Base-by-base conservation (phyloP, 2,888 invertebrate genomes). In the Pammene fasciana region DNA sequence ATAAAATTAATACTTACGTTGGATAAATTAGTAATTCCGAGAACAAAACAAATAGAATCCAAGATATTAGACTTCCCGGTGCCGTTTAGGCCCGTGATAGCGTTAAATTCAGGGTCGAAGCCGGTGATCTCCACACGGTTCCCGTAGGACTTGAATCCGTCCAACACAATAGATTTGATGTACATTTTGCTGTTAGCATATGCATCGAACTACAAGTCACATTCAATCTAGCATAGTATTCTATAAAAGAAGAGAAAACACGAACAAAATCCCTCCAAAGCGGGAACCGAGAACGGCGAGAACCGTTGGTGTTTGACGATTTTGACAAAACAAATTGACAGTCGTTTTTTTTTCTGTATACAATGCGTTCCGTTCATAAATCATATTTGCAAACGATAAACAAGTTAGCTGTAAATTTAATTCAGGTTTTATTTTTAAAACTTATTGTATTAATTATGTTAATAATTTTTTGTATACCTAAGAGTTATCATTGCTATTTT, bases 81-180 rank as follows among this genome's bases (percentile, higher is more conserved):
- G 8, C 99, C 99, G 89, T 99, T 99, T 57, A 99, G 91, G 0
- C 99, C 99, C 13, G 99, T 99, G 66, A 99, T 99, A 5, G 99
- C 99, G 81, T 99, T 99, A 85, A 99, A 99, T 86, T 97, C 95
- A 0, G 94, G 94, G 91, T 99, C 99, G 84, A 99, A 99, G 1
- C 97, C 97, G 73, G 95, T 95, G 62, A 99, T 95, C 90, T 98
- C 98, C 0, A 98, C 98, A 75, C 97, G 93, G 76, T 96, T 96
- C 0, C 98, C 99, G 81, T 99, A 99, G 0, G 99, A 99, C 89
- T 99, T 99, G 85, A 99, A 99, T 56, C 99, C 99, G 82, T 99
- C 99, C 60, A 99, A 91, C 45, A 97, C 94, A 77, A 99, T 96
- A 0, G 96, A 96, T 86, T 98, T 99, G 59, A 99, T 96, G 85